These are phyloP conservation scores for Acrobasis repandana DNA, from an alignment of 2,888 invertebrate genomes.

Conservation along the genomic window DNA sequence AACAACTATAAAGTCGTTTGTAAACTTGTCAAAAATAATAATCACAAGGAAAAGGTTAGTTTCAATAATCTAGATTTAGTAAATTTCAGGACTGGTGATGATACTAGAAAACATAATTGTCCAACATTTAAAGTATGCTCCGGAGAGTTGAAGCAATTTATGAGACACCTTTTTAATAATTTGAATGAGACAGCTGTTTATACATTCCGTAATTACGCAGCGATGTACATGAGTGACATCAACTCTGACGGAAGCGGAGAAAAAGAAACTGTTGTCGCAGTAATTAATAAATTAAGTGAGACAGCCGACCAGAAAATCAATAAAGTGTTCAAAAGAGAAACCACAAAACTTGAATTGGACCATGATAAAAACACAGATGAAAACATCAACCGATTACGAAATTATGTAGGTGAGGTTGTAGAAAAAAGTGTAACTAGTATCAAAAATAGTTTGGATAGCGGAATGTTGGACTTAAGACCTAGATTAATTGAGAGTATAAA, in stretches of 20 bases:
- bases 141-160: conserved; percentile 50
- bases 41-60: conserved; percentile 11
- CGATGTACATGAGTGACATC: conserved; percentile 60
- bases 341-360: conserved; percentile 44
- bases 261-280: conserved; percentile 38
- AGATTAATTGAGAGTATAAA: conserved; percentile 39
- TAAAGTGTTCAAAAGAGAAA: conserved; percentile 43
- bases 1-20: conserved; percentile 50
- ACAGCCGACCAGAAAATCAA: conserved; percentile 37
- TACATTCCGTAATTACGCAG: conserved; percentile 54
- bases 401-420: conserved; percentile 41
- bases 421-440: conserved; percentile 35
- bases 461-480: conserved; percentile 35
- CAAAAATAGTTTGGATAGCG: conserved; percentile 32
- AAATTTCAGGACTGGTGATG: conserved; percentile 4
- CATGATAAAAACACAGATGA: conserved; percentile 37
- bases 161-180: conserved; percentile 46
- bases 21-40: conserved; percentile 32
- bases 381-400: conserved; percentile 45
- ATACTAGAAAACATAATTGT: conserved; percentile 37
- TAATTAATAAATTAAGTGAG: conserved; percentile 40
- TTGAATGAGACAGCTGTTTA: conserved; percentile 54
- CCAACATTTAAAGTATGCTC: conserved; percentile 52
- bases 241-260: conserved; percentile 41
- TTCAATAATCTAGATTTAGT: not conserved